Evolutionary conservation across 2,888 invertebrate genomes (phyloP).

Genomic region (Amblyjoppa fuscipennis): DNA sequence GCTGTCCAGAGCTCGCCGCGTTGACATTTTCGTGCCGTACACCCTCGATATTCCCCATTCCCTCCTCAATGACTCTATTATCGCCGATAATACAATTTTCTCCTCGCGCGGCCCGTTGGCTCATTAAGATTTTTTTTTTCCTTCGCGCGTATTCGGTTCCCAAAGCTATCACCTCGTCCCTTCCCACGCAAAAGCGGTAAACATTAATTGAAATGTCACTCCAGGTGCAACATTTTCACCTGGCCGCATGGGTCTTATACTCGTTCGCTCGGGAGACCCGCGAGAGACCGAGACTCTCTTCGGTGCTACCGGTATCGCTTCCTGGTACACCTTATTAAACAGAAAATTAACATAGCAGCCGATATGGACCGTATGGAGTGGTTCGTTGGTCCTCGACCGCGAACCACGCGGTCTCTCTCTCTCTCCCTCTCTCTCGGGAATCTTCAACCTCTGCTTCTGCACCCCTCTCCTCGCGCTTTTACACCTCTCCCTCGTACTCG

Average conservation of each 20-base stretch:
- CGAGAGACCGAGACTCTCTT: conserved; percentile 43
- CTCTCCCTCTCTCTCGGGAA: conserved; percentile 25
- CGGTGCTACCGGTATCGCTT: conserved; percentile 75
- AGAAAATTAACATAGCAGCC: conserved; percentile 83
- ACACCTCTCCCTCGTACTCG: conserved; percentile 37
- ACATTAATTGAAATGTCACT: conserved; percentile 84
- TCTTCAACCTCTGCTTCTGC: conserved; percentile 29
- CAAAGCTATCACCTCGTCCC: conserved; percentile 60
- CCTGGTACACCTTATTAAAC: conserved; percentile 83
- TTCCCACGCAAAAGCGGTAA: conserved; percentile 80
- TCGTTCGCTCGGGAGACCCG: conserved; percentile 34
- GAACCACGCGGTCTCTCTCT: conserved; percentile 31
- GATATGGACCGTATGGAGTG: conserved; percentile 68
- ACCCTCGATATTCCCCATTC: background rate
- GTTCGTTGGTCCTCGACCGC: conserved; percentile 54
- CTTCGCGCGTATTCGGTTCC: background rate
- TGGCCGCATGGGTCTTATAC: conserved; percentile 60
- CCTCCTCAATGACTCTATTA: conserved; percentile 38
- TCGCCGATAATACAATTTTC: conserved; percentile 32
- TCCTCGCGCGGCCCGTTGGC: background rate
- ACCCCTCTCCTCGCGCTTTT: conserved; percentile 45
- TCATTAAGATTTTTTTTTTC: conserved; percentile 21
- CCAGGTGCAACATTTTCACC: conserved; percentile 81
- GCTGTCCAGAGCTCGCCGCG: background rate
- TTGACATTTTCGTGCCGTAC: background rate